These are phyloP conservation scores for Coremacera marginata DNA, from an alignment of 2,888 invertebrate species.

Conservation along the genomic window DNA sequence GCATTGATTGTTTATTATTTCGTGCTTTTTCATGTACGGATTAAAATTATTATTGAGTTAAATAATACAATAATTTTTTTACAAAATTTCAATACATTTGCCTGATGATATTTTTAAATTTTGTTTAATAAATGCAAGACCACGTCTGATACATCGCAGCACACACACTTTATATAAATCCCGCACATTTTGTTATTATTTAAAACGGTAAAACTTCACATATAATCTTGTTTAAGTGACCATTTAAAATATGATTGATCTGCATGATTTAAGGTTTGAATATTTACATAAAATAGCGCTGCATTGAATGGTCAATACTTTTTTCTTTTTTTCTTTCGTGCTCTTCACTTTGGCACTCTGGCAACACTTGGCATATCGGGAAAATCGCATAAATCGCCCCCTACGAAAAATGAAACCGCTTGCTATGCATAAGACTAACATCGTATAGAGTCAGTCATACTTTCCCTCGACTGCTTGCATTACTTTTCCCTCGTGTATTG, in stretches of 20 bases:
- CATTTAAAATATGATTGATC: constrained; percentile 3
- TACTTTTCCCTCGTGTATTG: no score
- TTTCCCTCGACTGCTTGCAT: no score
- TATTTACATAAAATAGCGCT: no score
- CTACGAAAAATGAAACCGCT: not conserved
- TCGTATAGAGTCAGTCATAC: no score
- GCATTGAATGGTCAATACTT: no score
- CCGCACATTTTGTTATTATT: not conserved
- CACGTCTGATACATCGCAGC: not conserved
- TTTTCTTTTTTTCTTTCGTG: no score
- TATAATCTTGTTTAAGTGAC: not conserved
- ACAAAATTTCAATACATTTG: not conserved
- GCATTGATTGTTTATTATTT: constrained; percentile 21
- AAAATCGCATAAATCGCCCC: not conserved
- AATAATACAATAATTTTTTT: not conserved
- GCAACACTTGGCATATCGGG: not conserved
- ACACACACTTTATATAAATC: not conserved
- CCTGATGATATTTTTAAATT: not conserved
- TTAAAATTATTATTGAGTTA: constrained; percentile 17
- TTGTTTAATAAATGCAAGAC: constrained; percentile 9
- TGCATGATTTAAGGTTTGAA: no score
- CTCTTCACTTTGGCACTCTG: not conserved
- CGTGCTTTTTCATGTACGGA: constrained; percentile 16
- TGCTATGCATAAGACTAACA: not conserved
- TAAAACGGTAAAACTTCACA: not conserved